These are phyloP conservation scores for Urophycis tenuis DNA, from an alignment of 2,797 vertebrate species.

Conservation along the genomic window DNA sequence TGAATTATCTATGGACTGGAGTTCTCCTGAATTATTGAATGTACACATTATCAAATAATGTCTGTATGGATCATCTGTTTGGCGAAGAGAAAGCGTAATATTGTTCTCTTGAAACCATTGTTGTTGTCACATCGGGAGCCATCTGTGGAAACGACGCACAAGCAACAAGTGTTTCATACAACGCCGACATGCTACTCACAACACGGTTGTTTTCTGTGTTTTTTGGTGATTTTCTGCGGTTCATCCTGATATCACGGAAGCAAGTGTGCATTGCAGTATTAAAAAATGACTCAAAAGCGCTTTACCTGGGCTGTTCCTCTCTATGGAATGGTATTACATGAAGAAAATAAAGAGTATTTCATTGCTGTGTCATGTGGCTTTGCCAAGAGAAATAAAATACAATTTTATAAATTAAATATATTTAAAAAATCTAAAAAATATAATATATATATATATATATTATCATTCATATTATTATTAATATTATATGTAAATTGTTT, in stretches of 20 bases:
- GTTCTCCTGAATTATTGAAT: conserved; percentile 62
- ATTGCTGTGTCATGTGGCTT: conserved; percentile 50
- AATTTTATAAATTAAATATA: conserved; percentile 59
- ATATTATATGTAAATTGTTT: conserved; percentile 59
- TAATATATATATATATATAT: conserved; percentile 14
- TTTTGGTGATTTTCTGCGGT: conserved; percentile 43
- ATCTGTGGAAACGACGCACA: conserved; percentile 61
- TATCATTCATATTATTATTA: conserved; percentile 35
- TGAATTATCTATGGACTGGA: conserved; percentile 40
- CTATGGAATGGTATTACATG: conserved; percentile 43
- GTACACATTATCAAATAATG: conserved; percentile 65
- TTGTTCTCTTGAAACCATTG: conserved; percentile 57
- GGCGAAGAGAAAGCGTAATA: conserved; percentile 39
- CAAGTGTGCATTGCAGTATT: conserved; percentile 66
- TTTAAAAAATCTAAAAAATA: conserved; percentile 27
- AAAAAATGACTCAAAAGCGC: conserved; percentile 43
- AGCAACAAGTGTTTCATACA: conserved; percentile 25
- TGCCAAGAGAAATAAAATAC: conserved; percentile 53
- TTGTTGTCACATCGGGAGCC: conserved; percentile 54
- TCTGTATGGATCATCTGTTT: conserved; percentile 60
- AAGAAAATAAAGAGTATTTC: conserved; percentile 35
- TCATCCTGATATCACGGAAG: conserved; percentile 42
- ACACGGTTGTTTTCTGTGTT: conserved; percentile 54
- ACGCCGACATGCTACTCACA: conserved; percentile 53
- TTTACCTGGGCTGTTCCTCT: conserved; percentile 36